Evolutionary conservation across 2,113 vertebrate species (phyloP), one percentile per base, ranked within the genome.

Genomic region (Calyptommatus sinebrachiatus): DNA sequence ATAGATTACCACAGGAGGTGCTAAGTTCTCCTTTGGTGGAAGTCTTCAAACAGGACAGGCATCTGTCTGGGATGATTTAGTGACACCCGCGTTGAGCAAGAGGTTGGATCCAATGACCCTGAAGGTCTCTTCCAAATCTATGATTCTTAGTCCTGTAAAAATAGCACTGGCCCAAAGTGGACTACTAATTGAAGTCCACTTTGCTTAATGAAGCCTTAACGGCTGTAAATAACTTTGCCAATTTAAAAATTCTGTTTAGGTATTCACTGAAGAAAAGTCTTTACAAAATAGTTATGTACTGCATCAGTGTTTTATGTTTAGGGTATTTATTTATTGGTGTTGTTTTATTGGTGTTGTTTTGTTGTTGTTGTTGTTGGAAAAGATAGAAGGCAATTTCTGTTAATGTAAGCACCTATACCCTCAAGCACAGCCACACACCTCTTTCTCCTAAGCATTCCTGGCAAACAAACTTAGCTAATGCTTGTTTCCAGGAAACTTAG

Each of bases 401-500:
- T 76, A 22, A 24, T 1, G 14, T 74, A 78, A 74, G 82, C 62
- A 83, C 61, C 61, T 18, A 68, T 6, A 18, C 53, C 53, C 16
- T 46, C 53, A 16, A 5, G 4, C 4, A 57, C 1, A 57, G 4
- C 53, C 14, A 18, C 53, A 14, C 53, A 29, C 60, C 57, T 81
- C 89, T 70, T 50, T 50, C 48, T 50, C 9, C 60, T 67, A 62
- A 79, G 75, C 10, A 68, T 86, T 66, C 83, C 80, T 81, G 35
- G 8, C 65, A 78, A 74, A 35, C 80, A 76, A 80, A 82, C 78
- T 82, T 61, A 75, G 0, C 57, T 81, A 28, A 16, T 74, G 18
- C 79, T 31, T 84, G 28, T 75, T 85, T 82, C 77, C 83, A 66
- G 50, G 74, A 85, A 83, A 74, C 21, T 10, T 24, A 48, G 63